A percentile compares a stretch with the other conserved stretches of the same genome.
phyloP scores from a whole-genome alignment of 1,140 invertebrate species.

The Holotrichia oblita region DNA sequence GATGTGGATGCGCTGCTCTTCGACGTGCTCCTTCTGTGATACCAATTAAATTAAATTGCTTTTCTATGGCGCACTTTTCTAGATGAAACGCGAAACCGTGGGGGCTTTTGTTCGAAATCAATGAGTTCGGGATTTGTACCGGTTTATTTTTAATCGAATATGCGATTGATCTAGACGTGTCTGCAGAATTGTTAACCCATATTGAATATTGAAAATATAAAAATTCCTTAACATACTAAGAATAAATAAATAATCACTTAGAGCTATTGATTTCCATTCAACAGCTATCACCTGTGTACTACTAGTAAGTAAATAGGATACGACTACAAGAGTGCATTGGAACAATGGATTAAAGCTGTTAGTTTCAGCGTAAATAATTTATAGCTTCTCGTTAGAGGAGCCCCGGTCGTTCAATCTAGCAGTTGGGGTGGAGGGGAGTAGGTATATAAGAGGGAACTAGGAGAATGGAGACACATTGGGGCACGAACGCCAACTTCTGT shows the following conservation, averaged over 20 bases:
- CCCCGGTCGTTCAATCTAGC: not conserved
- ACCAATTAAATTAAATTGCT: slow-evolving; percentile 9
- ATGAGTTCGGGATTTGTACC: not conserved
- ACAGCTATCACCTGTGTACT: not conserved
- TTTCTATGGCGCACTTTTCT: not conserved
- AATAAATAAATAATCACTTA: not conserved
- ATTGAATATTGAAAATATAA: not conserved
- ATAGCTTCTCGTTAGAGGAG: not conserved
- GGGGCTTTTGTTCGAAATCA: not conserved
- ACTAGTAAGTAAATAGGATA: not conserved
- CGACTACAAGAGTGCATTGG: not conserved
- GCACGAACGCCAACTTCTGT: too few species aligned
- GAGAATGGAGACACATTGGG: not conserved
- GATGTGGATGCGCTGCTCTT: not conserved
- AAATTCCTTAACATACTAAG: not conserved
- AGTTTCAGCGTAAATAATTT: slow-evolving; percentile 19
- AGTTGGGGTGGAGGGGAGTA: not conserved
- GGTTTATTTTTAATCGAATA: not conserved
- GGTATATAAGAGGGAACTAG: not conserved
- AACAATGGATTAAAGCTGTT: slow-evolving; percentile 16
- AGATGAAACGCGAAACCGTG: not conserved
- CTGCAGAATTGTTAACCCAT: not conserved
- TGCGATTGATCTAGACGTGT: not conserved
- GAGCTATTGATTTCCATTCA: not conserved
- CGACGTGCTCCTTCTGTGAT: not conserved